These are phyloP conservation scores for Eulemur coronatus DNA, from an alignment of 2,797 vertebrate genomes.

Conservation along the genomic window DNA sequence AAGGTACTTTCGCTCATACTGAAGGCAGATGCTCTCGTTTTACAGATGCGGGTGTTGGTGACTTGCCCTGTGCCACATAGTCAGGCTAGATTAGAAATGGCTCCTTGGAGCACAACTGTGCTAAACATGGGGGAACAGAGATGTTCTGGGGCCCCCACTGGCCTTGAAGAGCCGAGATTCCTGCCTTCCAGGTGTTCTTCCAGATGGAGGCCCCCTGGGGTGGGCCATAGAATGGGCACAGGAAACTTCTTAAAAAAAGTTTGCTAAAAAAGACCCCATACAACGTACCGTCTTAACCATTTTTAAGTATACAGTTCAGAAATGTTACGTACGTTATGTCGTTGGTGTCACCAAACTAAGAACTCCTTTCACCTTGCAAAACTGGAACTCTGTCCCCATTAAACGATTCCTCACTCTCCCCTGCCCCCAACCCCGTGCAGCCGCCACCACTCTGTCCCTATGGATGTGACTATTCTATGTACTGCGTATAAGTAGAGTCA, in stretches of 20 bases:
- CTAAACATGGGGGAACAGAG: background rate
- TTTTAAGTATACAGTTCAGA: background rate
- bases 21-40: background rate
- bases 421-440: too few species aligned
- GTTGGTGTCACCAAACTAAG: background rate
- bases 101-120: background rate
- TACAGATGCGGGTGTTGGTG: background rate
- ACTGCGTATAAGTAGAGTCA: rapidly evolving
- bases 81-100: background rate
- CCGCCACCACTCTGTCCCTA: background rate
- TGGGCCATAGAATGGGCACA: background rate
- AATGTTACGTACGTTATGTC: background rate
- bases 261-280: background rate
- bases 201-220: background rate
- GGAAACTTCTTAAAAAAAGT: background rate
- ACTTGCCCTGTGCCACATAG: rapidly evolving
- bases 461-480: background rate
- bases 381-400: background rate
- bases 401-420: background rate
- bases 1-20: background rate
- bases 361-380: background rate
- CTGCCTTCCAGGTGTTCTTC: background rate
- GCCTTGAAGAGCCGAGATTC: background rate
- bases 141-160: background rate
- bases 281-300: background rate